Conservation (phyloP, 1,140 invertebrate genomes). For the Cotesia chilonis region DNA sequence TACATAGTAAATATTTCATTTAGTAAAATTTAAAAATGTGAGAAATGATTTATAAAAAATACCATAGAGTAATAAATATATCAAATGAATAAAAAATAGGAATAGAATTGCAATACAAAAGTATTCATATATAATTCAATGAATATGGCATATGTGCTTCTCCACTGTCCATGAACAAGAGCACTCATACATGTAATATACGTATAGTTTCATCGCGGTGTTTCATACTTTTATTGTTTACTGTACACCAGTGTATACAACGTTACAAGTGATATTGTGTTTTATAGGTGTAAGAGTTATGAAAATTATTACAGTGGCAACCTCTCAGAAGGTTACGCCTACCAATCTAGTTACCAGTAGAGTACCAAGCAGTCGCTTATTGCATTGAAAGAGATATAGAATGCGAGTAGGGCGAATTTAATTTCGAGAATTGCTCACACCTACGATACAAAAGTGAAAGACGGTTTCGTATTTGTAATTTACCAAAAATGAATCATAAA, state of each 20-base stretch:
- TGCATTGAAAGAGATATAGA: slow-evolving; percentile 28
- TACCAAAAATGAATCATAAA: slow-evolving; percentile 63
- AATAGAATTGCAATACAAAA: slow-evolving; percentile 5
- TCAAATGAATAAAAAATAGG: neutral
- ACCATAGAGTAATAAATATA: neutral
- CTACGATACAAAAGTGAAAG: slow-evolving; percentile 6
- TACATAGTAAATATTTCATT: neutral
- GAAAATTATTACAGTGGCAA: slow-evolving; percentile 27
- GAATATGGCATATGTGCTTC: neutral
- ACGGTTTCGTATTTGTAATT: slow-evolving; percentile 51
- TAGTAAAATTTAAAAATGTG: neutral
- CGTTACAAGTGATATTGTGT: slow-evolving; percentile 35
- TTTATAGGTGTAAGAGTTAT: slow-evolving; percentile 31
- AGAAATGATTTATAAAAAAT: neutral
- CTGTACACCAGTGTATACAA: slow-evolving; percentile 11
- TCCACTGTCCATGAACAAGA: neutral
- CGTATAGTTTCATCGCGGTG: neutral
- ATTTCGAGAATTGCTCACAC: slow-evolving; percentile 30
- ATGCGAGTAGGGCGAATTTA: slow-evolving; percentile 33
- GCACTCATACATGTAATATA: slow-evolving; percentile 6
- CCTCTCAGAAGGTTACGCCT: slow-evolving; percentile 48
- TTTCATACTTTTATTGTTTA: slow-evolving; percentile 13
- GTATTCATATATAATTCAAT: slow-evolving; percentile 13
- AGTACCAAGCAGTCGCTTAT: slow-evolving; percentile 38
- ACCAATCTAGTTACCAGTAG: slow-evolving; percentile 51